Conservation (phyloP, 2,888 invertebrate genomes). For the Parnassius apollo region DNA sequence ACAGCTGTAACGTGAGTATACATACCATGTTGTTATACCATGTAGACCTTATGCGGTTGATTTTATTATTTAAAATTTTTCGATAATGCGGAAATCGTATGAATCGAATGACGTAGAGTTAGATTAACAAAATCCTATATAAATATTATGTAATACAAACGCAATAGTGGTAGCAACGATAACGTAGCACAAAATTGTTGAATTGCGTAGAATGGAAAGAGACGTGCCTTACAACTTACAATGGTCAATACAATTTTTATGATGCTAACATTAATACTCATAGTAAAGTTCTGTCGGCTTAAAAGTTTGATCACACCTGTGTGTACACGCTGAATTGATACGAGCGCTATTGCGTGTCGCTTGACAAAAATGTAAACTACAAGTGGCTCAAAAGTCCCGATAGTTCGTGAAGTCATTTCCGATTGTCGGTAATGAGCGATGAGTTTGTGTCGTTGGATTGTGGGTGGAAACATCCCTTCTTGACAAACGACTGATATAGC, state of each 20-base stretch:
- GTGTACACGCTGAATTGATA: slow-evolving; percentile 42
- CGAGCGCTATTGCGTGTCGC: slow-evolving; percentile 44
- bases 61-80: too few species aligned
- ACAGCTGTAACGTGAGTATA: too few species aligned
- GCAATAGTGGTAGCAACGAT: too few species aligned
- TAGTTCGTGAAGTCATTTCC: slow-evolving; percentile 68
- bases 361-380: slow-evolving; percentile 46
- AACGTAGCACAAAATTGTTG: too few species aligned
- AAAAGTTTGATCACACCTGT: slow-evolving; percentile 53
- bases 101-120: too few species aligned
- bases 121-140: too few species aligned
- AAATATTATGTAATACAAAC: too few species aligned
- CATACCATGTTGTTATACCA: too few species aligned
- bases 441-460: slow-evolving; percentile 63
- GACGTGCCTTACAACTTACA: not conserved
- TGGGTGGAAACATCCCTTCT: slow-evolving; percentile 80
- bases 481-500: slow-evolving; percentile 53
- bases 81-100: too few species aligned
- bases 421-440: slow-evolving; percentile 75
- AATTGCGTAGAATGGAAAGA: not conserved
- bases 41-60: too few species aligned
- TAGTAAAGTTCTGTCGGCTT: slow-evolving; percentile 23
- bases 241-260: slow-evolving; percentile 17
- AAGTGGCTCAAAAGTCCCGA: slow-evolving; percentile 70
- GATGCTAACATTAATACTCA: slow-evolving; percentile 20